Evolutionary conservation across 2,888 invertebrate genomes (phyloP), one percentile per base, ranked within the genome.

Genomic region (Drosophila putrida): DNA sequence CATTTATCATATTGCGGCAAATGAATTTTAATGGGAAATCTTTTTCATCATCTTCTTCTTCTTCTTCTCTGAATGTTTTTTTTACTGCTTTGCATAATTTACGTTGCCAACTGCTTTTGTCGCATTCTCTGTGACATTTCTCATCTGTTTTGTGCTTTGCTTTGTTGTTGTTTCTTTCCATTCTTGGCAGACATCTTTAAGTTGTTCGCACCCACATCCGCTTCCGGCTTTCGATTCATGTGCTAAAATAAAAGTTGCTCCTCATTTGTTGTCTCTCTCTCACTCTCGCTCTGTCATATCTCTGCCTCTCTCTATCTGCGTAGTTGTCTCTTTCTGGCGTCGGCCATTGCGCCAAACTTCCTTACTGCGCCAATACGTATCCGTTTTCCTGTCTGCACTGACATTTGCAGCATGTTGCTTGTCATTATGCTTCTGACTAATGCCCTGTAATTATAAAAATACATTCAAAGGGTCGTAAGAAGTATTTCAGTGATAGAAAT

Each of bases 371-470:
- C 85, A 85, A 85, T 85, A 85, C 88, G 88, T 78, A 81, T 85
- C 85, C 85, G 83, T 85, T 83, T 85, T 88, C 85, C 86, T 88
- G 88, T 88, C 87, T 83, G 72, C 78, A 54, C 87, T 83, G 87
- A 86, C 83, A 83, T 68, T 83, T 83, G 81, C 87, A 83, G 88
- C 74, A 80, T 78, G 82, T 82, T 78, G 74, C 78, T 73, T 75
- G 86, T 80, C 82, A 83, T 86, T 83, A 83, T 77, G 57, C 62
- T 62, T 57, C 66, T 60, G 60, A 33, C 49, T 15, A 10, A 46
- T 71, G 50, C 71, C 57, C 47, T 65, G 44, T 31, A 61, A 38
- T 20, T 10, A 43, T 33, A 33, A 10, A 9, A 33, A 20, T 20
- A 4, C 10, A 6, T 13, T 31, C 25, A 20, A 4, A 33, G 31